Base-by-base conservation (phyloP, 2,113 vertebrate species). In the Misgurnus anguillicaudatus region DNA sequence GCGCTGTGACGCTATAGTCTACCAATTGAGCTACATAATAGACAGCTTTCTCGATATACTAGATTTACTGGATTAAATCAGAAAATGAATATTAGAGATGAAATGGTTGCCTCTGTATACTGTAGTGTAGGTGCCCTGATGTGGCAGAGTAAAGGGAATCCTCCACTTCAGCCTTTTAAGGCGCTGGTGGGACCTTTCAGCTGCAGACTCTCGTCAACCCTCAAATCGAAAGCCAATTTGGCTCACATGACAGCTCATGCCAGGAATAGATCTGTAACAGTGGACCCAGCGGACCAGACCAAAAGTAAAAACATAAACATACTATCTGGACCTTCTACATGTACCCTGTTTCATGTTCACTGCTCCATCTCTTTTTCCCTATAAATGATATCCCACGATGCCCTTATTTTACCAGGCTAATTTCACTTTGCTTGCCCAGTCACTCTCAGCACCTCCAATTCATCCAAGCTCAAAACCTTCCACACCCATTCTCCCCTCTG, bases 351-450 rank as follows among this genome's bases (percentile, higher is more conserved):
- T 68, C 70, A 74, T 41, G 74, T 24, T 78, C 78, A 83, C 71
- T 82, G 66, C 72, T 80, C 68, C 75, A 69, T 79, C 73, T 73
- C 66, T 65, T 65, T 79, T 69, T 80, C 66, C 42, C 60, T 31
- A 64, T 80, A 78, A 85, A 77, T 75, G 38, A 75, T 77, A 66
- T 85, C 84, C 84, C 81, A 73, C 48, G 60, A 65, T 73, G 70
- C 74, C 73, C 75, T 78, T 82, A 80, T 80, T 82, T 83, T 72
- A 82, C 68, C 84, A 65, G 19, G 61, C 68, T 82, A 62, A 82
- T 74, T 75, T 75, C 69, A 48, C 69, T 64, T 31, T 69, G 75
- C 68, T 68, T 78, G 78, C 48, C 81, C 84, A 83, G 78, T 70
- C 78, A 24, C 75, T 77, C 75, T 85, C 81, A 78, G 42, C 69